Percentiles rank a stretch among this genome's conserved stretches.
Evolutionary conservation across 2,888 invertebrate species (phyloP).

Genomic region (Hyalella azteca): DNA sequence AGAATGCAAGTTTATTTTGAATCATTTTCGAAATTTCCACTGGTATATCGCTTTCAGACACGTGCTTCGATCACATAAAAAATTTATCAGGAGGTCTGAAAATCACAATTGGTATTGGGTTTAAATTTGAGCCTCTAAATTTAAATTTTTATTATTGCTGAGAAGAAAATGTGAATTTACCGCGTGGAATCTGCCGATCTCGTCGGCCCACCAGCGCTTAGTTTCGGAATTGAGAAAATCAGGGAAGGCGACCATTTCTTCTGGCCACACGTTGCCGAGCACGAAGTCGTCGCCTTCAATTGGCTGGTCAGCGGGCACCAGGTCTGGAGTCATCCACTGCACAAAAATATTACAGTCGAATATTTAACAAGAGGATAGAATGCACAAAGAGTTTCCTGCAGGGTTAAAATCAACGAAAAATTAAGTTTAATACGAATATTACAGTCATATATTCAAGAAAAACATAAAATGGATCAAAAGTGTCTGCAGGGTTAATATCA

Average conservation of each 20-base stretch:
- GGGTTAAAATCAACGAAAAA: not conserved
- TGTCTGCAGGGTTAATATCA: not conserved
- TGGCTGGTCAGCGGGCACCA: constrained; percentile 44
- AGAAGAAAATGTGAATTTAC: no score
- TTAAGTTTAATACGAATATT: not conserved
- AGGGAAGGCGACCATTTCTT: constrained; percentile 52
- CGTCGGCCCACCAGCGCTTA: constrained; percentile 58
- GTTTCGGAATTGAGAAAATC: constrained; percentile 59
- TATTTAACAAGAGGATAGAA: not conserved
- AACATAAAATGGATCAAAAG: not conserved
- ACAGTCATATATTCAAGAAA: not conserved
- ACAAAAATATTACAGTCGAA: not conserved
- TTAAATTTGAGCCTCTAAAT: no score
- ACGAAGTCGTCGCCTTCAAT: constrained; percentile 35
- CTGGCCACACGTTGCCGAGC: constrained; percentile 51
- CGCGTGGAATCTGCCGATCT: constrained; percentile 44
- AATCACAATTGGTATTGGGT: no score
- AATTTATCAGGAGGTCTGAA: not conserved
- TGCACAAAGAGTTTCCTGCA: not conserved
- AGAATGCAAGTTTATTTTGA: not conserved
- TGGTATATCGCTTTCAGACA: not conserved
- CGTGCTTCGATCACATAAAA: not conserved
- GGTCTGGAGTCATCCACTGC: constrained; percentile 31
- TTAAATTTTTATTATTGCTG: no score
- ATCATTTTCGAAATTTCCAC: not conserved